Base-by-base conservation (phyloP, 2,888 invertebrate species). In the Sinotaia quadrata region DNA sequence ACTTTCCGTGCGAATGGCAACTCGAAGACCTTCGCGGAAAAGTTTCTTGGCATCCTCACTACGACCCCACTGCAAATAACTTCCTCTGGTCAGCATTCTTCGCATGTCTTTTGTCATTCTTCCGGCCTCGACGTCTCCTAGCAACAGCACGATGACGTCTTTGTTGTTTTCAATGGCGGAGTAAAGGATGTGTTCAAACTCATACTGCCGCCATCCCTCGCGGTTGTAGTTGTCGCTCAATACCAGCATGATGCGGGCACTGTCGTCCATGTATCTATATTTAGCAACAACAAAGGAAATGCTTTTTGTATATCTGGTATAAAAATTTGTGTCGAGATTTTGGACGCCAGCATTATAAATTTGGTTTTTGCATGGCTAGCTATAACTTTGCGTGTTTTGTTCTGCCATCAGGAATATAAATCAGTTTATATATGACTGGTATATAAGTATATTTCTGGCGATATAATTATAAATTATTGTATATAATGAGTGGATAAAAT, bases 71-170 rank as follows among this genome's bases (percentile, higher is more conserved):
- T 63, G 63, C 21, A 63, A 54, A 34, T 54, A 63, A 21, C 54
- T 63, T 1, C 63, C 63, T n/a, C 63, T 36, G n/a, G 54, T 63
- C 54, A 63, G 63, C 63, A 63, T 63, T n/a, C 54, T 54, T 37
- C 63, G 63, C 63, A 63, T 63, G 63, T 63, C 63, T 41, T 29
- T 54, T 31, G 63, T 63, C 63, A 63, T 63, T 15, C 54, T 36
- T 24, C 63, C 63, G 41, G 63, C 63, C 31, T 63, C 52, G n/a
- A 63, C 63, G 63, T 63, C 52, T 27, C 63, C 63, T 29, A 63
- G 54, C 63, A 63, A 54, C 54, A 63, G 36, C 8, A 63, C 54
- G 41, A 63, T 63, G 63, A 63, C 37, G 63, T 63, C 63, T n/a
- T 63, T 63, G 15, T 37, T 27, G 54, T 63, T 36, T 41, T 63